Evolutionary conservation across 2,797 vertebrate genomes (phyloP), one percentile per base, ranked within the genome.

Genomic region (Clarias pachynema): DNA sequence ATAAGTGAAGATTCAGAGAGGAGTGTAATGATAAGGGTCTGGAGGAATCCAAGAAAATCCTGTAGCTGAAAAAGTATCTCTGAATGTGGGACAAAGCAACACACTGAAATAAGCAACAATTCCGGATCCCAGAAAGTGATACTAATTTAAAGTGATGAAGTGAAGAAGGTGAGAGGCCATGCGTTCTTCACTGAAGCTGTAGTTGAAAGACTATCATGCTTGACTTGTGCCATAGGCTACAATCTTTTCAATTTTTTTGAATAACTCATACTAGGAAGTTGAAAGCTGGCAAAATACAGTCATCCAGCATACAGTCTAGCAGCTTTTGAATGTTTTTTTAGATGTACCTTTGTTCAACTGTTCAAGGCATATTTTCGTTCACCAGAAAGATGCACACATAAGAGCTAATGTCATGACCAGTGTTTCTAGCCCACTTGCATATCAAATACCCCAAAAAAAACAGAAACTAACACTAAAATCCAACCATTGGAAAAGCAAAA

Each of bases 1-100:
- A 53, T 78, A 29, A 82, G 53, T 68, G 16, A 66, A 72, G 85
- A 83, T 78, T 65, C 29, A 59, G 63, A 60, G 15, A 14, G 63
- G 63, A 59, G 26, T 56, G 57, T 63, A 79, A 86, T 73, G 59
- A 69, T 57, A 6, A 83, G 74, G 74, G 53, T 29, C 60, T n/a
- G 26, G 60, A 81, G 14, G 2, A 72, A 56, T 57, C 34, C 69
- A 16, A 56, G 59, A 69, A 26, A 57, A 37, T 70, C 6, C 12
- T 57, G 26, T 31, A n/a, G 3, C 24, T 63, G 77, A 34, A 78
- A 60, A 78, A 24, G 53, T 60, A 16, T 37, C 74, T 34, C 22
- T 60, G 75, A 31, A 22, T n/a, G 31, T 3, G 1, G 31, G 18
- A 60, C 1, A 14, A 60, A 53, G 72, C 16, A 56, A 74, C 9